phyloP scores from a whole-genome alignment of 1,140 invertebrate species.

The Panonychus citri region DNA sequence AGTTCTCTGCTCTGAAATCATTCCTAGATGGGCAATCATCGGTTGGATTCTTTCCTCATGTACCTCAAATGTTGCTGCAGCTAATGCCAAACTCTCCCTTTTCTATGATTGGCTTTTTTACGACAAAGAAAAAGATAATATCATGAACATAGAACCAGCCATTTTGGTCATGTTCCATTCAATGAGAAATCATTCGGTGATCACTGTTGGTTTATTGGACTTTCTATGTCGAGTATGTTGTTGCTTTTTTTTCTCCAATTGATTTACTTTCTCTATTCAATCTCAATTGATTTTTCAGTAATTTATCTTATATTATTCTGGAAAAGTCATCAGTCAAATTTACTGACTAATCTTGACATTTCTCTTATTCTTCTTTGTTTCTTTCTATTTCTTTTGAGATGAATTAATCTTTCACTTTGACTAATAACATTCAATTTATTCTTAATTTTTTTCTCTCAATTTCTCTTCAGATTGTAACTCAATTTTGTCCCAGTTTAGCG shows the following conservation, averaged over 20 bases:
- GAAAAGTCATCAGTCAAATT: constrained; percentile 2
- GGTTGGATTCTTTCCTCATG: constrained; percentile 91
- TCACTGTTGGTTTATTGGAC: constrained; percentile 78
- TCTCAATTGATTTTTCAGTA: background rate
- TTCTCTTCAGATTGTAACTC: constrained; percentile 55
- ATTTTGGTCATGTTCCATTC: constrained; percentile 95
- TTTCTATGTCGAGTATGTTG: constrained; percentile 63
- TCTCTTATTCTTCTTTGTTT: too few relatives aligned
- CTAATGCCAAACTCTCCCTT: constrained; percentile 80
- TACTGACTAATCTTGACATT: too few relatives aligned
- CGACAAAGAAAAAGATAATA: constrained; percentile 83
- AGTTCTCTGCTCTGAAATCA: constrained; percentile 86
- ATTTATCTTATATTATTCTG: background rate
- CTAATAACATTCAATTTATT: too few relatives aligned
- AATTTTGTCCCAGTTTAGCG: constrained; percentile 60
- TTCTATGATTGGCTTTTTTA: constrained; percentile 97
- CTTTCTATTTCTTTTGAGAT: too few relatives aligned
- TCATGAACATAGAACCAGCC: constrained; percentile 98
- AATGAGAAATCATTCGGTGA: constrained; percentile 77
- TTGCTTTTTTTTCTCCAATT: background rate
- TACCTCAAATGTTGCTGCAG: constrained; percentile 71
- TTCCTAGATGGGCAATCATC: constrained; percentile 92
- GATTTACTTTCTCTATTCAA: too few relatives aligned
- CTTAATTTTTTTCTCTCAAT: constrained; percentile 12
- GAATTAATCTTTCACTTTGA: too few relatives aligned